Conservation (phyloP, 2,797 vertebrate genomes). For the Ctenopoma kingsleyae region DNA sequence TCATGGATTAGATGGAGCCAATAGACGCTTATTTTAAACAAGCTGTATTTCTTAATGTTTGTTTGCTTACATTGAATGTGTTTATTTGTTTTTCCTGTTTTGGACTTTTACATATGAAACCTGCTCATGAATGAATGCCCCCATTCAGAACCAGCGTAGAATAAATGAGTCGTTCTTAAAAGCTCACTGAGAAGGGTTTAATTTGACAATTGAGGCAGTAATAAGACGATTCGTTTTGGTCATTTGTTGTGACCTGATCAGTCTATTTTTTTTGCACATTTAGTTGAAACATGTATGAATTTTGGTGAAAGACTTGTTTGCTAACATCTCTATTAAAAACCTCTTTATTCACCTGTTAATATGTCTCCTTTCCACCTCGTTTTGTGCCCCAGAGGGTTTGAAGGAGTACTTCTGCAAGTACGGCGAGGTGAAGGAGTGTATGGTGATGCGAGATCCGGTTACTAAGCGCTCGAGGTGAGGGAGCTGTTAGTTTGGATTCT, state of each 20-base stretch:
- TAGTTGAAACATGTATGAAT: constrained; percentile 2
- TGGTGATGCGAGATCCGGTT: constrained; percentile 99
- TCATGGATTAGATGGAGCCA: constrained; percentile 25
- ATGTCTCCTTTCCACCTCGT: constrained; percentile 10
- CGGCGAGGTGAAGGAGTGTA: constrained; percentile 99
- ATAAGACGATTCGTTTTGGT: background rate
- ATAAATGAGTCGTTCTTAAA: constrained; percentile 24
- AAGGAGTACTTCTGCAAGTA: constrained; percentile 99
- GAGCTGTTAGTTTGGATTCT: constrained; percentile 62
- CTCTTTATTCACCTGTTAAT: background rate
- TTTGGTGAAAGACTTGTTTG: constrained; percentile 25
- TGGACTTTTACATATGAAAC: constrained; percentile 23
- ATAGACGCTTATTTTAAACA: constrained; percentile 6
- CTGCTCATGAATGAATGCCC: constrained; percentile 56
- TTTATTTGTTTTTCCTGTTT: constrained; percentile 38
- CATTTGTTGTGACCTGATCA: background rate
- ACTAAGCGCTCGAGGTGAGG: constrained; percentile 99
- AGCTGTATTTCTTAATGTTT: constrained; percentile 18
- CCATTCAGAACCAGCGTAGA: constrained; percentile 56
- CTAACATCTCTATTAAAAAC: background rate
- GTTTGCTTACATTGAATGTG: constrained; percentile 22
- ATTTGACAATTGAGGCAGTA: constrained; percentile 1
- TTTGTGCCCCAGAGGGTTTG: constrained; percentile 90
- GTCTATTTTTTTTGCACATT: constrained; percentile 11
- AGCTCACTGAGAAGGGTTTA: constrained; percentile 20